These are phyloP conservation scores for Alethe castanea DNA, from an alignment of 2,113 vertebrate species.

Conservation along the genomic window DNA sequence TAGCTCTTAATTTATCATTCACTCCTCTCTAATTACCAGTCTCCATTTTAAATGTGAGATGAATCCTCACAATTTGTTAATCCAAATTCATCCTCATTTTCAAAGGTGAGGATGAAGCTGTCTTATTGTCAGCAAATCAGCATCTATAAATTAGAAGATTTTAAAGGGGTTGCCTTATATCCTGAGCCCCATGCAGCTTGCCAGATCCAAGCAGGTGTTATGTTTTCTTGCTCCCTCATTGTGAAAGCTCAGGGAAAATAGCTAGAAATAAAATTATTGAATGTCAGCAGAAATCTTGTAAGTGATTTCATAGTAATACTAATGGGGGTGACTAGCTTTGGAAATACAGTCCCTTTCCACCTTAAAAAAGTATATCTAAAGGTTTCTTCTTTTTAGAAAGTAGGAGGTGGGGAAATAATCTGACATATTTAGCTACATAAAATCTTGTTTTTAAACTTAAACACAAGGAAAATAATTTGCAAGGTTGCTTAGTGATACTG, in stretches of 20 bases:
- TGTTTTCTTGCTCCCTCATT: not conserved
- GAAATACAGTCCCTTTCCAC: not conserved
- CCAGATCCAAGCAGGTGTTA: conserved; percentile 33
- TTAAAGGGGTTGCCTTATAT: not conserved
- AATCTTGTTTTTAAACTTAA: conserved; percentile 8
- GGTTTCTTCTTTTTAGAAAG: not conserved
- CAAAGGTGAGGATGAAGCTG: not conserved
- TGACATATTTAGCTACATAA: not conserved
- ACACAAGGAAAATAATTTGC: not conserved
- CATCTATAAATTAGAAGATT: not conserved
- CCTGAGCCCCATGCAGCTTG: not conserved
- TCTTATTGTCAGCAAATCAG: not conserved
- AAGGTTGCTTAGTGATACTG: not conserved
- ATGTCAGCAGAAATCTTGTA: conserved; percentile 16
- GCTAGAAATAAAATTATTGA: conserved; percentile 16
- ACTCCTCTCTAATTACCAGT: not conserved
- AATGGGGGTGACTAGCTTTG: not conserved
- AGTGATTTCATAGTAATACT: not conserved
- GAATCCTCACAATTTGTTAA: not conserved
- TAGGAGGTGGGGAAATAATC: not conserved
- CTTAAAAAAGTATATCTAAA: not conserved
- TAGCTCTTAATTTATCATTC: not conserved
- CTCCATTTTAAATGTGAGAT: not conserved
- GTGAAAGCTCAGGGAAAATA: not conserved
- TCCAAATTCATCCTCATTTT: not conserved